Base-by-base conservation (phyloP, 2,113 vertebrate genomes). In the Drymodes brunneopygia region DNA sequence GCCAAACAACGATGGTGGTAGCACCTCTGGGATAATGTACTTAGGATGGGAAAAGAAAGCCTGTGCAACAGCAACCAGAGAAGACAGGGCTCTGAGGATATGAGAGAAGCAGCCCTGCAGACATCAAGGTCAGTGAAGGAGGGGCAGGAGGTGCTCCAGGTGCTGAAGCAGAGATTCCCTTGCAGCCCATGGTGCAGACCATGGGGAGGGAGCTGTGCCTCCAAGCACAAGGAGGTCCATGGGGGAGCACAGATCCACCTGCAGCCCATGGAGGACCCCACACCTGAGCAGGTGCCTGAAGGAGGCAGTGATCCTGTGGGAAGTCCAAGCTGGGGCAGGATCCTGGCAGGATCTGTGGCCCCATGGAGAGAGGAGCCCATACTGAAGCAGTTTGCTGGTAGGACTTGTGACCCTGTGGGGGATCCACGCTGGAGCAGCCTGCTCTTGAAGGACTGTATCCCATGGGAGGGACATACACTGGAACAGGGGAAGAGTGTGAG, bases 111-210 rank as follows among this genome's bases (percentile, higher is more conserved):
- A 65, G 6, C 31, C 6, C 62, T 29, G 28, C 57, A 60, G 51
- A 44, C 12, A 17, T 1, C 17, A 5, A 54, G 38, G 14, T 47
- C 16, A 9, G 17, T 14, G 50, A 5, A 58, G 29, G 8, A 35
- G 19, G 8, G 1, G 14, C 4, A 56, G 12, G 10, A 58, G 14
- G 4, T 36, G 29, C 10, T 47, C 27, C 56, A 53, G 20, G n/a
- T 2, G 1, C 61, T 1, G 1, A 36, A 62, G 44, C n/a, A 9
- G 44, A 31, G 48, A 5, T 25, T 62, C 7, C 9, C 12, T 12
- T 42, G 44, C n/a, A 79, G 85, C 5, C 25, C 0, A 0, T 19
- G 36, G 19, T 2, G 27, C 12, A 53, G 28, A 14, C 15, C 18
- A 3, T 11, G 12, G 12, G 11, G 60, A 40, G 28, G 48, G 15